These are phyloP conservation scores for Ganaspis sp. DNA, from an alignment of 1,140 invertebrate genomes.

Conservation along the genomic window DNA sequence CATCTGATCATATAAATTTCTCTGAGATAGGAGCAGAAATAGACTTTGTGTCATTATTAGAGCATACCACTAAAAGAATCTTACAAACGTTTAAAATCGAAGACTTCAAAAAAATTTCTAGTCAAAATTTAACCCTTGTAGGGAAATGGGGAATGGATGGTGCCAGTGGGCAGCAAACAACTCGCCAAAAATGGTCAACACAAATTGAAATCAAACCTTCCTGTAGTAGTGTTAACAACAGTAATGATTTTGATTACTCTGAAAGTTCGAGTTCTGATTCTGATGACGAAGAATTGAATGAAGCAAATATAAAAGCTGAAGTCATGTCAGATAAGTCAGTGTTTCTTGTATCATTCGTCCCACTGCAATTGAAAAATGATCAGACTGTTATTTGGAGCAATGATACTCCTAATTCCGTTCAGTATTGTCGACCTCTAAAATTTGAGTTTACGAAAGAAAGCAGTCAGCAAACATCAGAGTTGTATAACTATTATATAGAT, in stretches of 20 bases:
- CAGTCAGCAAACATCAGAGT: constrained; percentile 1
- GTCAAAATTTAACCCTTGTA: constrained; percentile 20
- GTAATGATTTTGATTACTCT: not conserved
- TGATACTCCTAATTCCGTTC: constrained; percentile 34
- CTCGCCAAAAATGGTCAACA: constrained; percentile 11
- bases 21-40: constrained; percentile 28
- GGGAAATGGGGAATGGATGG: not conserved
- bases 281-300: not conserved
- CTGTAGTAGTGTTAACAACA: not conserved
- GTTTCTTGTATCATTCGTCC: constrained; percentile 14
- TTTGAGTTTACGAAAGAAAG: constrained; percentile 39
- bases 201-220: too few relatives aligned
- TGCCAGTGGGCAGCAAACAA: not conserved
- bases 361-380: constrained; percentile 3
- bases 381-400: constrained; percentile 38
- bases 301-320: not conserved
- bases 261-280: not conserved
- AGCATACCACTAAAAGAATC: constrained; percentile 15
- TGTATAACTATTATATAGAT: too few relatives aligned
- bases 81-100: not conserved
- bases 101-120: not conserved
- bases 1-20: not conserved
- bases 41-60: constrained; percentile 2
- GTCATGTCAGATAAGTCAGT: not conserved
- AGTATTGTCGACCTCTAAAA: not conserved